A percentile compares a stretch with the other conserved stretches of the same genome.
phyloP scores from a whole-genome alignment of 2,888 invertebrate genomes.

The Hipparchia semele region DNA sequence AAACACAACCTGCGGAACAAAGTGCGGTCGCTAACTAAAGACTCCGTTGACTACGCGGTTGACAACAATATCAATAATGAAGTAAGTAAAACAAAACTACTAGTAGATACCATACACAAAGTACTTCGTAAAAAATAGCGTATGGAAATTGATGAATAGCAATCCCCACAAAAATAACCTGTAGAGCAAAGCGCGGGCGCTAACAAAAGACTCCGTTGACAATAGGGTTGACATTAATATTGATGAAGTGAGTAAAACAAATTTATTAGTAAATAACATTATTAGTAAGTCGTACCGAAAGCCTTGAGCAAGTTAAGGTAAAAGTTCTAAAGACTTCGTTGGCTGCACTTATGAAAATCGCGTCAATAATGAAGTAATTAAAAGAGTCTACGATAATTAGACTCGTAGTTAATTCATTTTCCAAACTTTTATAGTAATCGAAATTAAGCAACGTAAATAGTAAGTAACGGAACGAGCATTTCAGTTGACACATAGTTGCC shows the following conservation, averaged over 20 bases:
- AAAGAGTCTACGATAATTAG: too few species aligned
- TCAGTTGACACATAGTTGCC: too few species aligned
- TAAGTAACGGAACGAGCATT: too few species aligned
- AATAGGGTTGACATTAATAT: slow-evolving; percentile 66
- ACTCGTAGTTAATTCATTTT: too few species aligned
- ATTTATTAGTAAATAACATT: not conserved
- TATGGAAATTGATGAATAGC: slow-evolving; percentile 85
- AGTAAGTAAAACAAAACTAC: slow-evolving; percentile 50
- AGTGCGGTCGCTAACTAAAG: slow-evolving; percentile 68
- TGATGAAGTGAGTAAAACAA: slow-evolving; percentile 62
- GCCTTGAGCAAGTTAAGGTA: too few species aligned
- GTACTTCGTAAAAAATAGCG: slow-evolving; percentile 82
- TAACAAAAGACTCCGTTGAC: slow-evolving; percentile 67
- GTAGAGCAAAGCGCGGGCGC: slow-evolving; percentile 72
- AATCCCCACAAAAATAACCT: slow-evolving; percentile 78
- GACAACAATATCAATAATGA: slow-evolving; percentile 71
- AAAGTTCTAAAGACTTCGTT: too few species aligned
- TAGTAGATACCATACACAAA: not conserved
- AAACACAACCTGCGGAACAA: slow-evolving; percentile 78
- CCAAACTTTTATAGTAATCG: too few species aligned
- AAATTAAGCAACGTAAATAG: too few species aligned
- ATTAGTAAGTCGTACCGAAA: too few species aligned
- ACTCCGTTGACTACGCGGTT: slow-evolving; percentile 64
- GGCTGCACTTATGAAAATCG: too few species aligned
- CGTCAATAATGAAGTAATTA: too few species aligned